phyloP scores from a whole-genome alignment of 2,113 vertebrate genomes.

The Colinus virginianus region DNA sequence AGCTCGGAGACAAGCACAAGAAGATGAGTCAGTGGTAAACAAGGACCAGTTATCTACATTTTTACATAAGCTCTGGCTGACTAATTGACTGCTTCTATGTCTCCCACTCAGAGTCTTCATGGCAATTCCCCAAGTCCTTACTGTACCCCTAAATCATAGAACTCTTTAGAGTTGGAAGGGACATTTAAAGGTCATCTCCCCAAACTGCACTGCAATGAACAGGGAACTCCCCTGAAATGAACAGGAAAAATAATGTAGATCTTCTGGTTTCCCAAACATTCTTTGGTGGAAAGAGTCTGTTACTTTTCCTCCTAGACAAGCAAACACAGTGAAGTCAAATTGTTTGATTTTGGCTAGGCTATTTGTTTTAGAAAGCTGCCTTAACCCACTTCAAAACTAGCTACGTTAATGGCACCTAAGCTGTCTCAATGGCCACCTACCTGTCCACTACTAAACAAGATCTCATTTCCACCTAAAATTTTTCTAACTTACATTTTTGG shows the following conservation, averaged over 20 bases:
- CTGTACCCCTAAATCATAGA: neutral
- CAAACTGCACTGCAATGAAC: too few species aligned
- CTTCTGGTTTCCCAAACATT: neutral
- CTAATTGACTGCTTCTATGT: neutral
- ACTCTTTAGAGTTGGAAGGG: too few species aligned
- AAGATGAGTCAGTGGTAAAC: neutral
- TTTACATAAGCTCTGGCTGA: slow-evolving; percentile 3
- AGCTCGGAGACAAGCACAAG: neutral
- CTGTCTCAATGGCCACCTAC: neutral
- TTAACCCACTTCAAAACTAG: neutral
- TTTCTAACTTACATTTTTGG: neutral
- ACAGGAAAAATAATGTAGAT: neutral
- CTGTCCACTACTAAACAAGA: neutral
- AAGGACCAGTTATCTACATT: slow-evolving; percentile 8
- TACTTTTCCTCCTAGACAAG: neutral
- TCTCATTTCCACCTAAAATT: neutral
- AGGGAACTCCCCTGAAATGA: too few species aligned
- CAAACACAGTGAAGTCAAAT: neutral
- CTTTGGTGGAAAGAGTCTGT: neutral
- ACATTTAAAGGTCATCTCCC: too few species aligned
- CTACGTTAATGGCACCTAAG: neutral
- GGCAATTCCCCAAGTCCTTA: neutral
- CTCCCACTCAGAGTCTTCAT: neutral
- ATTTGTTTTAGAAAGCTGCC: neutral
- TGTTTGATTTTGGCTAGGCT: neutral